Conservation (phyloP, 2,797 vertebrate genomes). For the Gouania willdenowi region DNA sequence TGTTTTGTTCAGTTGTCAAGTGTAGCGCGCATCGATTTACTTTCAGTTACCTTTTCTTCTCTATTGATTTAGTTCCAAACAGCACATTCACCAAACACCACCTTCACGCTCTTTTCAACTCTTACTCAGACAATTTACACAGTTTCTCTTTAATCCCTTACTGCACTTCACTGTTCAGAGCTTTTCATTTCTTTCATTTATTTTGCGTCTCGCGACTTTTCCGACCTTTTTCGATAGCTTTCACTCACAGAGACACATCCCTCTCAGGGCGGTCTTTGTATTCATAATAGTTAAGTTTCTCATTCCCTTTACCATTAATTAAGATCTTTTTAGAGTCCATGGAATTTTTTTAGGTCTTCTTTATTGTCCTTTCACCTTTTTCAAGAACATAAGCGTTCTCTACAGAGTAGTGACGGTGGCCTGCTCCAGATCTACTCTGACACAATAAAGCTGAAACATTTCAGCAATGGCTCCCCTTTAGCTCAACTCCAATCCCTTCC, state of each 20-base stretch:
- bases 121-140: background rate
- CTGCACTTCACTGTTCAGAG: background rate
- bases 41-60: constrained; percentile 19
- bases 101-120: background rate
- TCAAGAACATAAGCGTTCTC: constrained; percentile 50
- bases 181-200: constrained; percentile 5
- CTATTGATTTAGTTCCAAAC: constrained; percentile 1
- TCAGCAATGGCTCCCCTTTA: constrained; percentile 42
- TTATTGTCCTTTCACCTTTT: no score
- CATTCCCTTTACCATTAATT: no score
- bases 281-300: constrained; percentile 26
- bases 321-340: no score
- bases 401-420: constrained; percentile 45
- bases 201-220: constrained; percentile 12
- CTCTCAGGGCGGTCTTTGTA: constrained; percentile 13
- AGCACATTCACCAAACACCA: background rate
- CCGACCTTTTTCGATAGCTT: background rate
- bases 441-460: constrained; percentile 65
- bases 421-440: constrained; percentile 50
- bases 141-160: constrained; percentile 15
- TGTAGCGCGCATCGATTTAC: constrained; percentile 20
- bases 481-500: constrained; percentile 42
- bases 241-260: background rate
- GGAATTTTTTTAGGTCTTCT: no score
- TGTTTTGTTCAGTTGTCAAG: constrained; percentile 3